Base-by-base conservation (phyloP, 1,140 invertebrate genomes). In the Planococcus citri region DNA sequence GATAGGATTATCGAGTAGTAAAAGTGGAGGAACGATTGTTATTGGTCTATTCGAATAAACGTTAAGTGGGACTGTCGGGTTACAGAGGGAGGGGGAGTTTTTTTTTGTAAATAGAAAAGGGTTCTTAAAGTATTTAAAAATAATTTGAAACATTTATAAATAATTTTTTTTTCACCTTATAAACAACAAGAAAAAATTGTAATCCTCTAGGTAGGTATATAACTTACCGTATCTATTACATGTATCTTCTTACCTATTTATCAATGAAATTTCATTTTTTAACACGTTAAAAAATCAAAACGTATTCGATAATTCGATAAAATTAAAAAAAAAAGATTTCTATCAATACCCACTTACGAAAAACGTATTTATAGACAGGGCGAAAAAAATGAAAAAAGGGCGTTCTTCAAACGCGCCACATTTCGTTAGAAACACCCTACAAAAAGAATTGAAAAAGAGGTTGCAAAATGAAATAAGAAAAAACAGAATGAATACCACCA, bases 1-100 rank as follows among this genome's bases (percentile, higher is more conserved):
- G 60, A 64, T 64, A 64, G 60, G 60, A 64, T 64, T 64, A 64
- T 64, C 60, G 60, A 64, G 20, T 6, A 22, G 57, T 64, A 64
- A 12, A 25, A 64, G 60, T 64, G 24, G 60, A 64, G 22, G 25
- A 64, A 64, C 22, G 20, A 64, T 6, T 25, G 22, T 12, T 27
- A 64, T 64, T 64, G 22, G 60, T 24, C 60, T 14, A 21, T 64
- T 27, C 17, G 41, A 27, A 25, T 64, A 12, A 64, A 64, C 22
- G 60, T 64, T 64, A 64, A 64, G 25, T 17, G 60, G 10, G 25
- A 64, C 60, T 58, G 51, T 22, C 51, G 6, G 17, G 51, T 58
- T 58, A 20, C 29, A 33, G 12, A n/a, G 14, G 33, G 33, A 37
- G 33, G 33, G 57, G 57, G 4, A 60, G 57, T 9, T n/a, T 20